Evolutionary conservation across 2,797 vertebrate species (phyloP).

Genomic region (Acanthornis magna): DNA sequence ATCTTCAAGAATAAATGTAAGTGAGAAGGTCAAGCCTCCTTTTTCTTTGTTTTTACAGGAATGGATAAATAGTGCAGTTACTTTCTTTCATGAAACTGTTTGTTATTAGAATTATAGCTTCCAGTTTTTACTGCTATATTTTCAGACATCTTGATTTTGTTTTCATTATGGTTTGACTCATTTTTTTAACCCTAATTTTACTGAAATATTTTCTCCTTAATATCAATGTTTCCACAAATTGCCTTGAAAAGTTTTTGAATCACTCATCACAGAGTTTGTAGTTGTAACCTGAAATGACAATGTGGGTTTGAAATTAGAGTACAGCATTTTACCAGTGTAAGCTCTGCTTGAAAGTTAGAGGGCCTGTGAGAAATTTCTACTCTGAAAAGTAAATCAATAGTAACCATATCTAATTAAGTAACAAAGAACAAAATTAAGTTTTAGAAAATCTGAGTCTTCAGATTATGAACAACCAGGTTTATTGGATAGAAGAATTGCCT

Average conservation of each 20-base stretch:
- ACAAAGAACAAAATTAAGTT: conserved; percentile 3
- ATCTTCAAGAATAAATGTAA: neutral
- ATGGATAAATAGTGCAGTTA: neutral
- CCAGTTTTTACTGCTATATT: neutral
- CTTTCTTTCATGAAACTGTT: neutral
- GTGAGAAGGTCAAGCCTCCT: neutral
- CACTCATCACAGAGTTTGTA: neutral
- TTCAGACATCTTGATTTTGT: neutral
- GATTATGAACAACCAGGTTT: neutral
- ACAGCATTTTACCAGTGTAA: neutral
- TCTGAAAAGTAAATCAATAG: neutral
- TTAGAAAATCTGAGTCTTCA: neutral
- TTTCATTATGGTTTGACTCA: neutral
- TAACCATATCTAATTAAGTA: neutral
- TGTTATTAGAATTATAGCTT: neutral
- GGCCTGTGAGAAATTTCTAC: neutral
- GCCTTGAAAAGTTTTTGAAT: neutral
- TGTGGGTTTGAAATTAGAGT: neutral
- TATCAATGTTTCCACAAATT: neutral
- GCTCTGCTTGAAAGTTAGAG: neutral
- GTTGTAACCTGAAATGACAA: neutral
- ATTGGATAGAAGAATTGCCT: neutral
- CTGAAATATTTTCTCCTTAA: neutral
- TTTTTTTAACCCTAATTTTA: neutral
- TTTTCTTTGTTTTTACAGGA: conserved; percentile 41